A percentile compares a stretch with the other conserved stretches of the same genome.
Conservation (phyloP, 2,113 vertebrate species). For the Platichthys stellatus region DNA sequence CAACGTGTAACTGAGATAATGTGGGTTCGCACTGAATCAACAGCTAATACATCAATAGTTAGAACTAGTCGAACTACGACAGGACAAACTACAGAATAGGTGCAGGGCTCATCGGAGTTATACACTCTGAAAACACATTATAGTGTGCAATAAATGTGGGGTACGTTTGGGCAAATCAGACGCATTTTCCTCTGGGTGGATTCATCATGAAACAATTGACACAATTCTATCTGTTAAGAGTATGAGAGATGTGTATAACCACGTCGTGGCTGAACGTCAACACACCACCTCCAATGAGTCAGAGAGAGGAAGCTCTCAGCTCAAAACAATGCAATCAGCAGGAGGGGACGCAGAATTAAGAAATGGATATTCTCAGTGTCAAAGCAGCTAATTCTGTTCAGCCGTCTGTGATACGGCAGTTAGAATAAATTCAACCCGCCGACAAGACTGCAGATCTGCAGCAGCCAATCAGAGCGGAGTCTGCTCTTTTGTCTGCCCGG, state of each 20-base stretch:
- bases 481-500: conserved; percentile 64
- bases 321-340: conserved; percentile 17
- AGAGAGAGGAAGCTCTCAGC: neutral
- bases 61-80: too few species aligned
- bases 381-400: conserved; percentile 30
- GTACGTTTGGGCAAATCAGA: neutral
- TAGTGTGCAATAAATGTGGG: too few species aligned
- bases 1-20: too few species aligned
- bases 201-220: neutral
- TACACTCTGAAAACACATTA: too few species aligned
- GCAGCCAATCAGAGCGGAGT: conserved; percentile 61
- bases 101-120: too few species aligned
- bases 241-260: neutral
- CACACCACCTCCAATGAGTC: neutral
- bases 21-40: too few species aligned
- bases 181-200: neutral
- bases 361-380: conserved; percentile 20
- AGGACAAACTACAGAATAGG: too few species aligned
- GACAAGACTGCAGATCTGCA: conserved; percentile 52
- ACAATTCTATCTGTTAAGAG: conserved; percentile 5
- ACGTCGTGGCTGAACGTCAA: neutral
- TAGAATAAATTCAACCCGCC: conserved; percentile 52
- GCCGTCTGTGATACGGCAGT: conserved; percentile 30
- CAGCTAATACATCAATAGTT: too few species aligned
- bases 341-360: neutral